These are phyloP conservation scores for Protomyctophum bolini DNA, from an alignment of 2,113 vertebrate genomes.

Conservation along the genomic window DNA sequence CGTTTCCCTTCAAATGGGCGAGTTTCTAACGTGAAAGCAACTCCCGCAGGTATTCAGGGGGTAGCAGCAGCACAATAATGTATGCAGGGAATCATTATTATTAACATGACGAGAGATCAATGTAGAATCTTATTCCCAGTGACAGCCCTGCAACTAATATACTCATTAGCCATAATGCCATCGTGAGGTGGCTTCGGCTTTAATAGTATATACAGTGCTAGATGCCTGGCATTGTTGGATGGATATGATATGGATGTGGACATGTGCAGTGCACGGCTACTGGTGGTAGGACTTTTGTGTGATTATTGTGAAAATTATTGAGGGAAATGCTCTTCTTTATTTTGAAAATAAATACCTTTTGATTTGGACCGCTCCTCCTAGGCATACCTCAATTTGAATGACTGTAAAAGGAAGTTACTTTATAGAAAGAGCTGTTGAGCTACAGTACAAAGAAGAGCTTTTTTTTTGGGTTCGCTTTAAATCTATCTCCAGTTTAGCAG, in stretches of 20 bases:
- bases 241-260: constrained; percentile 3
- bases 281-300: constrained; percentile 12
- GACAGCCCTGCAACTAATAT: constrained; percentile 68
- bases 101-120: constrained; percentile 66
- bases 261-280: constrained; percentile 20
- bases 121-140: constrained; percentile 60
- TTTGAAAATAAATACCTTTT: constrained; percentile 27
- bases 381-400: constrained; percentile 5
- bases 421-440: constrained; percentile 5
- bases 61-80: constrained; percentile 37
- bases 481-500: background rate
- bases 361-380: background rate
- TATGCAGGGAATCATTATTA: constrained; percentile 51
- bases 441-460: constrained; percentile 6
- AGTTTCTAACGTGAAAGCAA: constrained; percentile 62
- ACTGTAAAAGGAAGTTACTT: background rate
- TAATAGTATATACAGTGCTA: constrained; percentile 35
- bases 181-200: constrained; percentile 42
- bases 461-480: background rate
- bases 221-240: constrained; percentile 26
- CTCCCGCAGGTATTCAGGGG: constrained; percentile 36
- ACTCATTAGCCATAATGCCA: constrained; percentile 67
- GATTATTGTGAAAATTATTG: constrained; percentile 27
- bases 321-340: constrained; percentile 19
- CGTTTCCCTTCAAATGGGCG: constrained; percentile 41